Evolutionary conservation across 2,113 vertebrate genomes (phyloP), one percentile per base, ranked within the genome.

Genomic region (Clarias gariepinus): DNA sequence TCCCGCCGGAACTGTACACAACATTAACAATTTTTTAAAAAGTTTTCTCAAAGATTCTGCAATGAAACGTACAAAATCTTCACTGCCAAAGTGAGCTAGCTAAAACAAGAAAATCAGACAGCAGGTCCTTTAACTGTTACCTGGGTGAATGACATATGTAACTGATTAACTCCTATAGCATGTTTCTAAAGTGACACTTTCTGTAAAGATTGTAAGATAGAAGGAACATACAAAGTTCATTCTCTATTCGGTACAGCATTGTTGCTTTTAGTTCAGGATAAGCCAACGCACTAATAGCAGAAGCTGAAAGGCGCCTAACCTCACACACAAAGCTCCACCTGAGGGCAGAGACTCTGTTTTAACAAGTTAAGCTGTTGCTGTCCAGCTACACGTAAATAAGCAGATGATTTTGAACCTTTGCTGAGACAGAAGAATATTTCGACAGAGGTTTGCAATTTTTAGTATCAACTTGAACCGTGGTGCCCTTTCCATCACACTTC

Each of bases 281-380:
- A 78, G 25, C 36, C 73, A 9, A 71, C 3, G 36, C 66, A 81
- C 74, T 71, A 3, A 71, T 21, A 60, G 23, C 25, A 60, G 16
- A 47, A 73, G 66, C 79, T 81, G 66, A 73, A 52, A 55, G 76
- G 47, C 28, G 15, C 63, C 84, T 55, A 53, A 85, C 61, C 16
- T 28, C 23, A n/a, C 76, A 58, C 52, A 63, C 57, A 85, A 76
- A 52, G 36, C 71, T 28, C 11, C 23, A 28, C 83, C 83, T 47
- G 57, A 85, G 83, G 83, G 83, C 36, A 78, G 18, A 78, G 33
- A 12, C 58, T 66, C 18, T 85, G 73, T 85, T 78, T 55, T 85
- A 85, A 78, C 84, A 78, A 77, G 74, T 63, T 64, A 63, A 60
- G 83, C 19, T 60, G 4, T 78, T 78, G 41, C 73, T 64, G 73